phyloP scores from a whole-genome alignment of 2,888 invertebrate species.

The Pantelozetes paolii region DNA sequence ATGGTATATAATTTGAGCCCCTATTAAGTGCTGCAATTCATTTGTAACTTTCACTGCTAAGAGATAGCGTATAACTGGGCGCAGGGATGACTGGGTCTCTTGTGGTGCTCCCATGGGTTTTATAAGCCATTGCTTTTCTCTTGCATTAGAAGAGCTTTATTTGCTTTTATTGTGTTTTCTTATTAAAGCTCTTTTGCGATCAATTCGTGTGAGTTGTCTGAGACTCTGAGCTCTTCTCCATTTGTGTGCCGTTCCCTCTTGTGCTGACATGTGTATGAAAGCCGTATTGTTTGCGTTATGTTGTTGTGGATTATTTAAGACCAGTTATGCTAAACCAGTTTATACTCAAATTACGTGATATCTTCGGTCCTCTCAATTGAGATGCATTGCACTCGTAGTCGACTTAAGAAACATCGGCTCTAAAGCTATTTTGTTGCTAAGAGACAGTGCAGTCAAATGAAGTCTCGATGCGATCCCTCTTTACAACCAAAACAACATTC shows the following conservation, averaged over 20 bases:
- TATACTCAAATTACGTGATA: slow-evolving; percentile 29
- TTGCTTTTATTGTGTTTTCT: slow-evolving; percentile 22
- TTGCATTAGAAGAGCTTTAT: slow-evolving; percentile 2
- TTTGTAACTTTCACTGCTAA: not conserved
- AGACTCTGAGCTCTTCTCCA: not conserved
- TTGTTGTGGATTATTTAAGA: slow-evolving; percentile 11
- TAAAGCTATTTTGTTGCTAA: not conserved
- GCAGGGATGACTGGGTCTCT: not conserved
- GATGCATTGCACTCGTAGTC: slow-evolving; percentile 8
- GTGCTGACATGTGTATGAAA: not conserved
- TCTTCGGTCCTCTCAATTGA: slow-evolving; percentile 13
- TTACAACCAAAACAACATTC: slow-evolving; percentile 9
- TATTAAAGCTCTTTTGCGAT: slow-evolving; percentile 20
- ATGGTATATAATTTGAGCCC: not conserved
- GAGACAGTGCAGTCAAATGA: not conserved
- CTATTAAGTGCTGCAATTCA: slow-evolving; percentile 4
- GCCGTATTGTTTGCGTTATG: not conserved
- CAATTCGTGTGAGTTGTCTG: not conserved
- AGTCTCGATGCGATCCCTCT: not conserved
- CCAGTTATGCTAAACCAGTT: slow-evolving; percentile 24
- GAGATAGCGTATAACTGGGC: not conserved
- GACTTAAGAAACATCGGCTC: not conserved
- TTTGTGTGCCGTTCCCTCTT: not conserved
- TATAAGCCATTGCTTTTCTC: slow-evolving; percentile 23
- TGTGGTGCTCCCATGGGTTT: not conserved